phyloP scores from a whole-genome alignment of 2,113 vertebrate genomes.

The Lathamus discolor region DNA sequence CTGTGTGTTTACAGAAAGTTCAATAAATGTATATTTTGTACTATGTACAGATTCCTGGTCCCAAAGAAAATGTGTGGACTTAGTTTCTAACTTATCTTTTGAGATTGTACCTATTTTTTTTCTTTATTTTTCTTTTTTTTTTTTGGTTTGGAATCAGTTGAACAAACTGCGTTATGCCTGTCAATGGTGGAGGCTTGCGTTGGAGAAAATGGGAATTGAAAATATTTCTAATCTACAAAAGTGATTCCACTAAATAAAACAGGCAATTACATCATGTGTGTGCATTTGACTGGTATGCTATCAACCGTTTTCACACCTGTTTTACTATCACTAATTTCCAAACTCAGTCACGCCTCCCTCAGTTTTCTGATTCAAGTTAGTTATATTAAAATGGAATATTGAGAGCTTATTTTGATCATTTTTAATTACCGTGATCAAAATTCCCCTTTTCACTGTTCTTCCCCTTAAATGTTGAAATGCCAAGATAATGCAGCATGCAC shows the following conservation, averaged over 20 bases:
- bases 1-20: constrained; percentile 80
- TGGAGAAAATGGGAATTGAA: constrained; percentile 62
- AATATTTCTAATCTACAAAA: constrained; percentile 86
- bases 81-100: constrained; percentile 81
- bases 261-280: constrained; percentile 79
- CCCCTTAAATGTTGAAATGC: not conserved
- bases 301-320: not conserved
- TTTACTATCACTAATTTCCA: not conserved
- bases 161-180: constrained; percentile 85
- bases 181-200: constrained; percentile 80
- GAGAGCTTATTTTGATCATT: not conserved
- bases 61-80: constrained; percentile 85
- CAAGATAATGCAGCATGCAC: not conserved
- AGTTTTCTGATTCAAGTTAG: not conserved
- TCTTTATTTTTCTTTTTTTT: too few species aligned
- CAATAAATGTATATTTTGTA: constrained; percentile 91
- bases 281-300: constrained; percentile 63
- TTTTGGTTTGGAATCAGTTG: constrained; percentile 69
- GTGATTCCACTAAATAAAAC: constrained; percentile 90
- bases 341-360: not conserved
- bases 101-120: constrained; percentile 81
- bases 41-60: constrained; percentile 84
- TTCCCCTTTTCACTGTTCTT: not conserved
- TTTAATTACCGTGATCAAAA: not conserved
- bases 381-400: not conserved